These are phyloP conservation scores for Pristionchus maxplancki DNA, from an alignment of 2,888 invertebrate genomes.

Conservation along the genomic window DNA sequence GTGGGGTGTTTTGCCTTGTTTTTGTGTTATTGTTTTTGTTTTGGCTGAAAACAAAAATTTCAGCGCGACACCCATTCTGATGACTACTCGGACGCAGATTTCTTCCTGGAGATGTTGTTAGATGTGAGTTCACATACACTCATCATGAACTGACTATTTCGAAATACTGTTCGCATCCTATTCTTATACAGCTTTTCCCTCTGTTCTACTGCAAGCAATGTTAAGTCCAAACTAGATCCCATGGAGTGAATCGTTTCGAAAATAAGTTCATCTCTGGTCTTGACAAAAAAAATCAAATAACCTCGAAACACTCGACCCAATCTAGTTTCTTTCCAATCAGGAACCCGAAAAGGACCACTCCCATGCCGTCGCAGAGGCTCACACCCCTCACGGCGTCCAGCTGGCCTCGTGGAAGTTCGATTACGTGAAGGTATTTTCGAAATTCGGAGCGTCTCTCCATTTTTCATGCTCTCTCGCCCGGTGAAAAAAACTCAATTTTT, in stretches of 20 bases:
- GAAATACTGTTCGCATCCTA: background rate
- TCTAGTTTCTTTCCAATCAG: too few relatives aligned
- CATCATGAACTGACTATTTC: background rate
- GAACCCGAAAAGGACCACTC: too few relatives aligned
- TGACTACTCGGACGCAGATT: background rate
- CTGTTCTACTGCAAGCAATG: too few relatives aligned
- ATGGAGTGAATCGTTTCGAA: too few relatives aligned
- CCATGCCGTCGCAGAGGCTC: background rate
- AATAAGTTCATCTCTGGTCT: background rate
- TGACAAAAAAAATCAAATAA: too few relatives aligned
- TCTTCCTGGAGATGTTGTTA: slow-evolving; percentile 7
- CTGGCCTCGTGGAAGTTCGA: slow-evolving; percentile 71
- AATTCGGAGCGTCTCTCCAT: too few relatives aligned
- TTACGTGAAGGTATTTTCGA: slow-evolving; percentile 70
- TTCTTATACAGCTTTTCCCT: background rate
- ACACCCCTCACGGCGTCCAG: slow-evolving; percentile 54
- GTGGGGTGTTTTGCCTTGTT: background rate
- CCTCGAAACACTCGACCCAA: too few relatives aligned
- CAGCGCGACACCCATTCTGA: background rate
- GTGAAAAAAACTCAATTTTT: too few relatives aligned
- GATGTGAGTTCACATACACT: background rate
- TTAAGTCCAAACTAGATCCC: too few relatives aligned
- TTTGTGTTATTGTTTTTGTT: background rate
- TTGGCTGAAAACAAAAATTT: background rate
- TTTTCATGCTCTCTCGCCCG: too few relatives aligned